Base-by-base conservation (phyloP, 1,140 invertebrate species). In the Pemphigus obesinymphae region DNA sequence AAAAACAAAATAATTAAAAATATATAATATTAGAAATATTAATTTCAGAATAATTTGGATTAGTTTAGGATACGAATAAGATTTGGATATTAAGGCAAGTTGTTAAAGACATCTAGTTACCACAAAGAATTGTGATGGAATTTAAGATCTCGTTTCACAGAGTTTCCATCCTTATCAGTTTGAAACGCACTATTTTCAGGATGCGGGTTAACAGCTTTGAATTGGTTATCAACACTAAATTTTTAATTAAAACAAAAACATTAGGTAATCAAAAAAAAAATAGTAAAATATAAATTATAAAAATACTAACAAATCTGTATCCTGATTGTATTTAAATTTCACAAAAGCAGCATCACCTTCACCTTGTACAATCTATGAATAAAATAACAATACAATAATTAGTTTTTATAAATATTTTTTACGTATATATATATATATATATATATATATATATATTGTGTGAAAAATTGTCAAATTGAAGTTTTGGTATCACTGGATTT, bases 121-220 rank as follows among this genome's bases (percentile, higher is more conserved):
- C 73, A 76, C 15, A 76, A 26, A 26, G 73, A 37, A 4, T 76
- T 55, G 13, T 76, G 73, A 40, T 76, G 73, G 31, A 76, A 76
- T 58, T 76, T 76, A 53, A 76, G 73, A 40, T 76, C 73, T 26
- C 34, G 23, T 58, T 76, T 76, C 11, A 58, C 50, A 13, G 73
- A 76, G 2, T 55, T 34, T 37, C 73, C 73, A 17, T 76, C 73
- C 4, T 15, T 37, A n/a, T 76, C 31, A 23, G 50, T 40, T 58
- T 61, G 31, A 40, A 78, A 61, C 26, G n/a, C 34, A 40, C 5
- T 1, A 20, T 23, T 58, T 43, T 78, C 53, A 20, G 75, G 75
- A 45, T 55, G 34, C 26, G 53, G 53, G 13, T 78, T 78, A 0
- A 13, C 8, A 20, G 55, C 75, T 23, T 55, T 58, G 53, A 78